Conservation (phyloP, 2,888 invertebrate species). For the Drosophila antonietae region DNA sequence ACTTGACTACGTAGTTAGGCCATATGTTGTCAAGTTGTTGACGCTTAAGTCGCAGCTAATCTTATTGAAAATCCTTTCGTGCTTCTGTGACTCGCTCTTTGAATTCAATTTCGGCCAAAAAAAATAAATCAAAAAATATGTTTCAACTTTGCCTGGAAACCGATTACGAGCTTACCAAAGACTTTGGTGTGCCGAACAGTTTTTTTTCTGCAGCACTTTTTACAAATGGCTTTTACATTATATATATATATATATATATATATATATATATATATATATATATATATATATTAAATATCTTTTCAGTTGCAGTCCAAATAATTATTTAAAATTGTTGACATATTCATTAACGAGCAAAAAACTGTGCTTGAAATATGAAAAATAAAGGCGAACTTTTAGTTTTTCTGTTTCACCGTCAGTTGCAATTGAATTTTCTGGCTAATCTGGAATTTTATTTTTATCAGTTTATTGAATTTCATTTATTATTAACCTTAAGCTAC, state of each 20-base stretch:
- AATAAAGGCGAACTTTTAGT: neutral
- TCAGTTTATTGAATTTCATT: neutral
- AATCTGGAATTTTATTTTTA: neutral
- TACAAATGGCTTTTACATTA: neutral
- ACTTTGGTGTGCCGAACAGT: neutral
- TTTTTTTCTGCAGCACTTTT: neutral
- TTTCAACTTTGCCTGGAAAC: conserved; percentile 6
- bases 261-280: neutral
- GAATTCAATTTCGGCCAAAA: neutral
- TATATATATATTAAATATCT: neutral
- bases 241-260: neutral
- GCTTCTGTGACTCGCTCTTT: neutral
- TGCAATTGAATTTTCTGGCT: neutral
- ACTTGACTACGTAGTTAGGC: neutral
- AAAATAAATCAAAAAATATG: neutral
- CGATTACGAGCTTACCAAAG: conserved; percentile 4
- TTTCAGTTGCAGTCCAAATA: neutral
- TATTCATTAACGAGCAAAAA: neutral
- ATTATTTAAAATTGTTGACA: neutral
- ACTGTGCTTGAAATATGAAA: neutral
- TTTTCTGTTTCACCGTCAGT: neutral
- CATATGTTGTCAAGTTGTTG: conserved; percentile 8
- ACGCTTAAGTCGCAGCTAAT: conserved; percentile 15
- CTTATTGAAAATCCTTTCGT: neutral
- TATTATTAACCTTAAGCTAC: neutral